Conservation (phyloP, 2,113 vertebrate genomes). For the Bungarus multicinctus region DNA sequence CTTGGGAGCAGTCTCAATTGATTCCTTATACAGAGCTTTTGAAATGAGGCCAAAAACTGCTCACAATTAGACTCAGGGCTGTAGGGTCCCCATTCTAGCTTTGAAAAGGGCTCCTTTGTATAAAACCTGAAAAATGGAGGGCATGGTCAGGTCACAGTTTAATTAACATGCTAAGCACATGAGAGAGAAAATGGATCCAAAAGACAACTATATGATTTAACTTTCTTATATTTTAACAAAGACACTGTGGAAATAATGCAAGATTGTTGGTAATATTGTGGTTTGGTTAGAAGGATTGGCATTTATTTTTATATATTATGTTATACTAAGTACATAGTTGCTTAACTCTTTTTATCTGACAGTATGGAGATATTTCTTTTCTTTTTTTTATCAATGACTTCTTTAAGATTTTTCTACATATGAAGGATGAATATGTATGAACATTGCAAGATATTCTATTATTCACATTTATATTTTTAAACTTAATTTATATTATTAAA, state of each 20-base stretch:
- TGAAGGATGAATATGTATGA: neutral
- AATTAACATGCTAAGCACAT: neutral
- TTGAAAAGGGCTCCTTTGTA: neutral
- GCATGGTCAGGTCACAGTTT: neutral
- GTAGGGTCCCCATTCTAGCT: neutral
- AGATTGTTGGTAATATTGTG: neutral
- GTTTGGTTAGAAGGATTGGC: neutral
- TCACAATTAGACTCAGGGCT: neutral
- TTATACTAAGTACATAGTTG: neutral
- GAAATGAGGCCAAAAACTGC: neutral
- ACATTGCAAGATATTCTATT: neutral
- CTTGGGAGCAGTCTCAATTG: neutral
- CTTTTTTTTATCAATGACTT: neutral
- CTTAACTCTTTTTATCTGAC: neutral
- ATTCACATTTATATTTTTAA: neutral
- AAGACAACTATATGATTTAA: neutral
- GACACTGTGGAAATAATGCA: neutral
- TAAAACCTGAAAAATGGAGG: neutral
- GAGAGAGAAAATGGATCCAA: neutral
- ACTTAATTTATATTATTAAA: neutral
- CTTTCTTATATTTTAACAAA: neutral
- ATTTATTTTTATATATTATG: neutral
- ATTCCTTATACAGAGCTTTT: neutral
- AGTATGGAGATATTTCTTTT: neutral
- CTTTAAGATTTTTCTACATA: neutral